These are phyloP conservation scores for Whitmania pigra DNA, from an alignment of 1,140 invertebrate species.

Conservation along the genomic window DNA sequence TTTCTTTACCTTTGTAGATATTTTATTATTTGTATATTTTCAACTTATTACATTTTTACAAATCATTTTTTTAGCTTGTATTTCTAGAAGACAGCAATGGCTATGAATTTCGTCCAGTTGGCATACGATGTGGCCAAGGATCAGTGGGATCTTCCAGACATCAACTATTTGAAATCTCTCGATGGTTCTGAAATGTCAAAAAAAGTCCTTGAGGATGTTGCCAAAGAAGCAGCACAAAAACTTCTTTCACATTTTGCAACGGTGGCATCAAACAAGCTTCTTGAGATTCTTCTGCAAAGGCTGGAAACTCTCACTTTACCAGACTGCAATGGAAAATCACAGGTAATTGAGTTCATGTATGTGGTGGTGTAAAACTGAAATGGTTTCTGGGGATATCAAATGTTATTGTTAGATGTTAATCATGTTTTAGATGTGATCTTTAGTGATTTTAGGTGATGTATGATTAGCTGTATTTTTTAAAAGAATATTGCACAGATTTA, in stretches of 20 bases:
- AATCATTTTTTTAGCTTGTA: too few relatives aligned
- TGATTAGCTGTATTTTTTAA: too few relatives aligned
- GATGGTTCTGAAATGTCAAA: conserved; percentile 10
- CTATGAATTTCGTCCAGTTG: neutral
- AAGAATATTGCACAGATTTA: too few relatives aligned
- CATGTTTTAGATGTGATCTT: too few relatives aligned
- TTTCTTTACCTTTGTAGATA: too few relatives aligned
- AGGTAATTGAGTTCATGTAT: neutral
- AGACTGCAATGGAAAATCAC: conserved; percentile 8
- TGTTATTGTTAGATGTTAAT: too few relatives aligned
- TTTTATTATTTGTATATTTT: too few relatives aligned
- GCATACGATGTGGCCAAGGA: neutral
- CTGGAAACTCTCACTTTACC: conserved; percentile 8
- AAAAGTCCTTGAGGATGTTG: conserved; percentile 5
- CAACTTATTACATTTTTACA: too few relatives aligned
- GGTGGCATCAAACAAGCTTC: conserved; percentile 11
- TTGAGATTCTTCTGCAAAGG: conserved; percentile 14
- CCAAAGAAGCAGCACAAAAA: conserved; percentile 14
- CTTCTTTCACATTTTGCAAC: conserved; percentile 2
- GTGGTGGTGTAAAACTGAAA: too few relatives aligned
- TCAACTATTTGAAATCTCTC: conserved; percentile 9
- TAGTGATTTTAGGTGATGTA: too few relatives aligned
- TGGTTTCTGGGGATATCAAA: too few relatives aligned
- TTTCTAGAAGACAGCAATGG: neutral
- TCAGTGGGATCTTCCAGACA: conserved; percentile 8